Evolutionary conservation across 2,888 invertebrate species (phyloP), one percentile per base, ranked within the genome.

Genomic region (Tipula confusa): DNA sequence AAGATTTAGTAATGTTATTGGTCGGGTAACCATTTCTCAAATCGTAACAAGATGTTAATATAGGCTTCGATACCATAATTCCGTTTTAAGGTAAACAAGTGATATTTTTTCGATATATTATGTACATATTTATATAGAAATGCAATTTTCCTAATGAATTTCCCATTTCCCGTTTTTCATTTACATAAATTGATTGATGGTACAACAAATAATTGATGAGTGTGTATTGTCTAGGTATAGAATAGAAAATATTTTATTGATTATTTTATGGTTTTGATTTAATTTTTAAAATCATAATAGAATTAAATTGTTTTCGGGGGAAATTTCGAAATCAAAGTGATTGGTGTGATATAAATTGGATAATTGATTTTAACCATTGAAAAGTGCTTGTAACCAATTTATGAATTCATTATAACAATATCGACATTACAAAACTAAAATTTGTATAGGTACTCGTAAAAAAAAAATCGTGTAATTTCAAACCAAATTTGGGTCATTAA

Each of bases 191-290:
- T 64, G 64, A 64, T 64, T 64, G 64, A 64, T 64, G 64, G 24
- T 64, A 64, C 64, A 64, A 64, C 64, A 64, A 64, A 64, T 64
- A 64, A 64, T 64, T 64, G 64, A 64, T 64, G 64, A 64, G 43
- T 43, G 43, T n/a, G n/a, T n/a, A n/a, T 64, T 64, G 18, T 24
- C 64, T 64, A 64, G 64, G 18, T 64, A 43, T 15, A 43, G 64
- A 24, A 64, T 64, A 64, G 24, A 64, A 24, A 18, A 64, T 64
- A 64, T 64, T 64, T 7, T 64, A 64, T 64, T 64, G 64, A 64
- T 64, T 64, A 64, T 43, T 43, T 43, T 43, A 9, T 24, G 18
- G 18, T 24, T 24, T 18, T 64, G 64, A 64, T 64, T 64, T 64
- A 64, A 64, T 64, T 64, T 24, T 24, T 0, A 7, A 18, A 64